Evolutionary conservation across 2,797 vertebrate genomes (phyloP).

Genomic region (Sphaeramia orbicularis): DNA sequence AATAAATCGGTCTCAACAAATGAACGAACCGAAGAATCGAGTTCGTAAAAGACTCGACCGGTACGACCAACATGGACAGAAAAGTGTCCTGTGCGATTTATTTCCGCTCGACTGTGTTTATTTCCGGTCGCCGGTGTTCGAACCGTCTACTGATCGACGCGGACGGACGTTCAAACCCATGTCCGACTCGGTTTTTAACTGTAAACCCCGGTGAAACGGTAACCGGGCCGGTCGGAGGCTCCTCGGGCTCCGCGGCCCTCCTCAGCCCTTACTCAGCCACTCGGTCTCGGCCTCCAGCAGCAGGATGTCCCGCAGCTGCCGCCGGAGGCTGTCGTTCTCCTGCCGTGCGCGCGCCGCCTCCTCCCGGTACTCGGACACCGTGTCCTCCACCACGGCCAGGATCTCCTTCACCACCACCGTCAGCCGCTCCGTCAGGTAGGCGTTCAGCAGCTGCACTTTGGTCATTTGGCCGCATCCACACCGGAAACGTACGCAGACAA

Average conservation of each 20-base stretch:
- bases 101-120: rapidly evolving
- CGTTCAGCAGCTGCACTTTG: constrained; percentile 80
- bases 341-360: constrained; percentile 75
- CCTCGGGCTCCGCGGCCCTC: neutral
- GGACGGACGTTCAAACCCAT: rapidly evolving
- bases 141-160: rapidly evolving
- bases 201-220: rapidly evolving
- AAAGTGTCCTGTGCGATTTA: neutral
- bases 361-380: constrained; percentile 84
- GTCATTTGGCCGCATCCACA: constrained; percentile 71
- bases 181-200: rapidly evolving
- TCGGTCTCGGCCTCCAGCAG: constrained; percentile 76
- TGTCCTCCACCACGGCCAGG: constrained; percentile 83
- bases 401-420: constrained; percentile 82
- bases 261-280: constrained; percentile 69
- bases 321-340: constrained; percentile 83
- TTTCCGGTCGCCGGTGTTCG: neutral
- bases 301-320: constrained; percentile 83
- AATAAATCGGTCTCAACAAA: too few relatives aligned
- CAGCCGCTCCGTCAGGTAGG: constrained; percentile 82
- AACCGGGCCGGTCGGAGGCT: too few relatives aligned
- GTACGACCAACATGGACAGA: rapidly evolving
- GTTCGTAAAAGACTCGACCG: too few relatives aligned
- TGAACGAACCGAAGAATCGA: too few relatives aligned
- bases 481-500: constrained; percentile 42